phyloP scores from a whole-genome alignment of 2,113 vertebrate species.

The Toxostoma redivivum region DNA sequence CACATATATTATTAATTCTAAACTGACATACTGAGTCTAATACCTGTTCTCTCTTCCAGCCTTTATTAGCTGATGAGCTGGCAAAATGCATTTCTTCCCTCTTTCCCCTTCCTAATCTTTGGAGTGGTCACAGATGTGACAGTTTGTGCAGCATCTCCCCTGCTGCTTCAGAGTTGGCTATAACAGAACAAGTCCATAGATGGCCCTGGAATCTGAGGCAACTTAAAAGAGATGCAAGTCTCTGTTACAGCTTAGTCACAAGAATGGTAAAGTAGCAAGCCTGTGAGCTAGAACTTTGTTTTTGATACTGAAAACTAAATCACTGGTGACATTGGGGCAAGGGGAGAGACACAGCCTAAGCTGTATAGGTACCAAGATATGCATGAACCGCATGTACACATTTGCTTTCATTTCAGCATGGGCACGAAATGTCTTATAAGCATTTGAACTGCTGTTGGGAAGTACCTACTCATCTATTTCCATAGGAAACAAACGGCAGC shows the following conservation, averaged over 20 bases:
- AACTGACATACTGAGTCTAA: not conserved
- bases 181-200: constrained; percentile 22
- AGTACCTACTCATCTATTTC: not conserved
- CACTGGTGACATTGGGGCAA: not conserved
- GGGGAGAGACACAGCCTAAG: not conserved
- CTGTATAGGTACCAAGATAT: not conserved
- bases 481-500: not conserved
- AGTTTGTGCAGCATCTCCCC: constrained; percentile 29
- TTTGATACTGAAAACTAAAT: not conserved
- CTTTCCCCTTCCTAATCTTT: constrained; percentile 33
- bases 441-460: not conserved
- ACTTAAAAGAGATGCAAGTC: not conserved
- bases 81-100: constrained; percentile 29
- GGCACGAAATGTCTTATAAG: not conserved
- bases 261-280: constrained; percentile 49
- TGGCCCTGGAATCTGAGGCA: constrained; percentile 20
- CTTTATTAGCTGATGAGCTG: constrained; percentile 41
- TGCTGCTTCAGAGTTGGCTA: constrained; percentile 38
- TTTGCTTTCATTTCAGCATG: not conserved
- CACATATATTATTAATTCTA: not conserved
- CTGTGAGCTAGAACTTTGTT: not conserved
- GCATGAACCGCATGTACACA: not conserved
- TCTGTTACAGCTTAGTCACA: constrained; percentile 45
- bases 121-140: constrained; percentile 32
- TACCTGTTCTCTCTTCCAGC: constrained; percentile 46